Evolutionary conservation across 1,140 invertebrate genomes (phyloP).

Genomic region (Nylanderia fulva): DNA sequence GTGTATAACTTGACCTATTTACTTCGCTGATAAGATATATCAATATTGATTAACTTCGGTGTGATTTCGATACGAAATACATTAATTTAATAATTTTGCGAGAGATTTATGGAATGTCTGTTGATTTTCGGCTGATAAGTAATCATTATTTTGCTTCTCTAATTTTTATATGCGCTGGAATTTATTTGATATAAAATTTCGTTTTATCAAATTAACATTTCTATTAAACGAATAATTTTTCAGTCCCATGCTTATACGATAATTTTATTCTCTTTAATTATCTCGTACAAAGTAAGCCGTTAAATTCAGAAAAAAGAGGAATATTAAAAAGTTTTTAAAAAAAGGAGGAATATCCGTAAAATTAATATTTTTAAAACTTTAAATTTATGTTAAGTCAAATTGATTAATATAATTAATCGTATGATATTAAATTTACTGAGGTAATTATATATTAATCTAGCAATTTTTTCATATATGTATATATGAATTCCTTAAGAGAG

Average conservation of each 20-base stretch:
- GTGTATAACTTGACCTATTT: neutral
- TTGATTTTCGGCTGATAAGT: neutral
- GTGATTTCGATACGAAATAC: neutral
- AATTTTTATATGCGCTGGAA: neutral
- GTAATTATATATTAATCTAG: neutral
- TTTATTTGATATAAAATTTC: constrained; percentile 4
- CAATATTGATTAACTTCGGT: neutral
- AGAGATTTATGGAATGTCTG: neutral
- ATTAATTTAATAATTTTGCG: neutral
- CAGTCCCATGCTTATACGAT: neutral
- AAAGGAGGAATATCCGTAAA: neutral
- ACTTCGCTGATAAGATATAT: neutral
- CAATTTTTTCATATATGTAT: neutral
- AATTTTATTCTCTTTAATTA: neutral
- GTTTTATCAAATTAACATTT: neutral
- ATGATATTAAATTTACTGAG: neutral
- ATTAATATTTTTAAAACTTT: neutral
- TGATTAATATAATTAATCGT: neutral
- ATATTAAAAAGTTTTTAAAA: neutral
- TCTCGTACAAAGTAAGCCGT: neutral
- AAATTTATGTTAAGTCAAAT: constrained; percentile 22
- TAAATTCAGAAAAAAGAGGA: neutral
- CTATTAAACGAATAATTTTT: neutral
- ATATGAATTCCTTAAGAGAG: neutral
- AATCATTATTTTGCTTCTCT: neutral